phyloP scores from a whole-genome alignment of 2,797 vertebrate genomes.

The Podargus strigoides region DNA sequence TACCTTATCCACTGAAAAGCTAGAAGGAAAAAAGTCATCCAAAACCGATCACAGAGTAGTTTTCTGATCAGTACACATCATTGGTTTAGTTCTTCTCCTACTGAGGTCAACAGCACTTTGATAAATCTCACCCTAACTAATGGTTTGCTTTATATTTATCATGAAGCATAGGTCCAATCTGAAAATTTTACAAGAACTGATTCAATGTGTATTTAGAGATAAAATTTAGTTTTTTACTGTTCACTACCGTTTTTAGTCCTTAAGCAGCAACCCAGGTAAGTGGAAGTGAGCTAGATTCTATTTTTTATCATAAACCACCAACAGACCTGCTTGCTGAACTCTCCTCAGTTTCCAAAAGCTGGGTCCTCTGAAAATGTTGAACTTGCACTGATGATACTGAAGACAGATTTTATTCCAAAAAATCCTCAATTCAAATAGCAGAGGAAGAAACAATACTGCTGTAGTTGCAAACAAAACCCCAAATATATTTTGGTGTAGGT shows the following conservation, averaged over 20 bases:
- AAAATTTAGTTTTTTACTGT: not conserved
- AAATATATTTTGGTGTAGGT: not conserved
- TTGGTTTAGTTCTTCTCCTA: not conserved
- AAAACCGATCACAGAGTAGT: not conserved
- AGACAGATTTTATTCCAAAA: not conserved
- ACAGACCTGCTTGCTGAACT: not conserved
- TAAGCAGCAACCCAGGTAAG: not conserved
- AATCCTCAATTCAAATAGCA: not conserved
- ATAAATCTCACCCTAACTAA: not conserved
- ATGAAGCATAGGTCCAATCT: not conserved
- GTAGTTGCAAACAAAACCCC: not conserved
- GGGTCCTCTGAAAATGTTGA: not conserved
- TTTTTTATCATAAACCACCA: not conserved
- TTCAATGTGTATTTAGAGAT: not conserved
- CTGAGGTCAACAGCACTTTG: not conserved
- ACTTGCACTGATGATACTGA: not conserved
- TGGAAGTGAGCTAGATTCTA: not conserved
- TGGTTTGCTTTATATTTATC: not conserved
- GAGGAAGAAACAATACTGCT: not conserved
- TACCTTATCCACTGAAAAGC: not conserved
- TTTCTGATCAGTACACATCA: not conserved
- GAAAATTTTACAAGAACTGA: not conserved
- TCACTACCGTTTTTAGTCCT: not conserved
- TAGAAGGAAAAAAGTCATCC: not conserved
- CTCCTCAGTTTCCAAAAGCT: not conserved